Percentiles rank a stretch among this genome's conserved stretches.
phyloP scores from a whole-genome alignment of 2,888 invertebrate species.

The Autographa gamma region DNA sequence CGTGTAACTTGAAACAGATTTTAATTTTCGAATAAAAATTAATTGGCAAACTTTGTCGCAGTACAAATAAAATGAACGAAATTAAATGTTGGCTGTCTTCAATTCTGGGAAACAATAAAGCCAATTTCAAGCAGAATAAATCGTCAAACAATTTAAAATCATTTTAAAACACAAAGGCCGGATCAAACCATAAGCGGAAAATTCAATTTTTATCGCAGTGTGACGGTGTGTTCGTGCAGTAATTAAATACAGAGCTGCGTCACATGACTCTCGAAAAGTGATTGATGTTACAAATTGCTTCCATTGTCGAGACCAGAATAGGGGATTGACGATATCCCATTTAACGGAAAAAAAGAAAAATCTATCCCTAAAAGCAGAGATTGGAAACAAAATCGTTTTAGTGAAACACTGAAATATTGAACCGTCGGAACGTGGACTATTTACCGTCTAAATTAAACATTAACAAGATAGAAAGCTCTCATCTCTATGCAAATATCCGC shows the following conservation, averaged over 20 bases:
- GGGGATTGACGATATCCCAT: slow-evolving; percentile 34
- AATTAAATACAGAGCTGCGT: slow-evolving; percentile 28
- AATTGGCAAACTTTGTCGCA: neutral
- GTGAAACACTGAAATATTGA: slow-evolving; percentile 28
- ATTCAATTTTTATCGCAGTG: slow-evolving; percentile 11
- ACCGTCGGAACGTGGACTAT: slow-evolving; percentile 35
- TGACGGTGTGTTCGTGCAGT: slow-evolving; percentile 3
- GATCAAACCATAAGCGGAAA: slow-evolving; percentile 6
- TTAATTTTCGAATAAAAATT: neutral
- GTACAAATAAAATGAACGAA: neutral
- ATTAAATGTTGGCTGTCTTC: neutral
- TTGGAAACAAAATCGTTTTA: slow-evolving; percentile 24
- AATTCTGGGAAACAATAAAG: slow-evolving; percentile 7
- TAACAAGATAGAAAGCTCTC: slow-evolving; percentile 38
- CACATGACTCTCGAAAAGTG: slow-evolving; percentile 52
- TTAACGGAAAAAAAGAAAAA: slow-evolving; percentile 59
- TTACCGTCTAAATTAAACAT: slow-evolving; percentile 42
- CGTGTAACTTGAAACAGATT: neutral
- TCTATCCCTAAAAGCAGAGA: slow-evolving; percentile 33
- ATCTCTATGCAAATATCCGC: neutral
- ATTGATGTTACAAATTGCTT: slow-evolving; percentile 73
- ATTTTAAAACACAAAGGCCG: slow-evolving; percentile 9
- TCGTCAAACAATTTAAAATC: slow-evolving; percentile 6
- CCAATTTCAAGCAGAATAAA: slow-evolving; percentile 3
- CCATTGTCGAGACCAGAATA: slow-evolving; percentile 60